Base-by-base conservation (phyloP, 2,113 vertebrate species). In the Chaetops frenatus region DNA sequence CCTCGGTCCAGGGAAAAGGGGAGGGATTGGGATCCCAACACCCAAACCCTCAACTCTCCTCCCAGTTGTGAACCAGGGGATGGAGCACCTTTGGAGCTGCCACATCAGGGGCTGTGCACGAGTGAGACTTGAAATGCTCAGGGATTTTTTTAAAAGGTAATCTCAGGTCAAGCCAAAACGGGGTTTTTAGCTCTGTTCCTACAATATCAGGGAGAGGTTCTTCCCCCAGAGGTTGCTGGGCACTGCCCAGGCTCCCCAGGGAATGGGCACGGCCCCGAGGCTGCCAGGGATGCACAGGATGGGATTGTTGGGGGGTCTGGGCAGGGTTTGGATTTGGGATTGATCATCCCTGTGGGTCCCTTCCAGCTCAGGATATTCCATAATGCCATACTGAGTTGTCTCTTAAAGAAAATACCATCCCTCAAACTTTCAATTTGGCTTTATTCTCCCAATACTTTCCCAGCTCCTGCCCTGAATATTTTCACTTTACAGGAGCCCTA, bases 31-130 rank as follows among this genome's bases (percentile, higher is more conserved):
- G 71, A 88, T 40, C 57, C 12, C 2, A 77, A 36, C 33, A 38
- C 3, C 48, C 81, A 15, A 21, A 38, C 11, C 29, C 24, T 4
- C 29, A 48, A 21, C 47, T 48, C 45, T 36, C 57, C 9, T 60
- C 62, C 65, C 50, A 12, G 17, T 3, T 29, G 12, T 5, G 71
- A 91, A 8, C 11, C 36, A 38, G 62, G 1, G 18, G 31, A 48
- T 5, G 19, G 36, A 42, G 9, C 14, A 17, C 1, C n/a, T 61
- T 48, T 14, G 10, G 23, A 31, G 42, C 28, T 2, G 13, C 82
- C 61, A 25, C 42, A 15, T 2, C 56, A 10, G 0, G 2, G 10
- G 45, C 15, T 36, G 6, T 1, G 11, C 8, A 0, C 1, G 42
- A 27, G 35, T 1, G 9, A 33, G 35, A 18, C 21, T 40, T 20